Evolutionary conservation across 1,140 invertebrate genomes (phyloP), one percentile per base, ranked within the genome.

Genomic region (Mycetomoellerius zeteki): DNA sequence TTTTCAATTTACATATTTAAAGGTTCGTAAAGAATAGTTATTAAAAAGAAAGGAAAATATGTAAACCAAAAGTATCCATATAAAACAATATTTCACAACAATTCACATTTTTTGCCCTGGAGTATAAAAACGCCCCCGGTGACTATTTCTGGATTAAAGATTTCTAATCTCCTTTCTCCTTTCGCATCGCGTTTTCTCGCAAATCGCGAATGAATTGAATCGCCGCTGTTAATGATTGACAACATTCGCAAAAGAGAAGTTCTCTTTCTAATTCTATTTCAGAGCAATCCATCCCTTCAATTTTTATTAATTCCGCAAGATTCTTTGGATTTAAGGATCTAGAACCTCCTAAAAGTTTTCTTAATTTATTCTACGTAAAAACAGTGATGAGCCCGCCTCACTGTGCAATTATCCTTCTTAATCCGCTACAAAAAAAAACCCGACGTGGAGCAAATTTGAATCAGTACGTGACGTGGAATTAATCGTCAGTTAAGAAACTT

Each of bases 401-500:
- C 8, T 58, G 8, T 27, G 37, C 76, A 47, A 8, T 65, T 33
- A 64, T 19, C 24, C 19, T 21, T 12, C 43, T 27, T 19, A 65
- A 69, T 37, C 30, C 24, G 58, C 21, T 6, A 60, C 14, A 30
- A 54, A 37, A 47, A 33, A 47, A 71, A 81, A 65, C 7, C 62
- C n/a, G 43, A 3, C 73, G 14, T 14, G 16, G 21, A 30, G 47
- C 5, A 69, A 80, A 80, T 47, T 47, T 21, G 64, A 71, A 81
- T 81, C 47, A 14, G 47, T 33, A 19, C 54, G 56, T 21, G 33
- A 64, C 64, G 65, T 81, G 19, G 47, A 71, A 81, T 81, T 81
- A 81, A 69, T 73, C 54, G 69, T 19, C 54, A 30, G n/a, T 60
- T 73, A 60, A 75, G 37, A 21, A 84, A 73, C 54, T 84, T 84